A percentile compares a stretch with the other conserved stretches of the same genome.
These are phyloP conservation scores for Julus scanicus DNA, from an alignment of 2,888 invertebrate genomes.

Conservation along the genomic window DNA sequence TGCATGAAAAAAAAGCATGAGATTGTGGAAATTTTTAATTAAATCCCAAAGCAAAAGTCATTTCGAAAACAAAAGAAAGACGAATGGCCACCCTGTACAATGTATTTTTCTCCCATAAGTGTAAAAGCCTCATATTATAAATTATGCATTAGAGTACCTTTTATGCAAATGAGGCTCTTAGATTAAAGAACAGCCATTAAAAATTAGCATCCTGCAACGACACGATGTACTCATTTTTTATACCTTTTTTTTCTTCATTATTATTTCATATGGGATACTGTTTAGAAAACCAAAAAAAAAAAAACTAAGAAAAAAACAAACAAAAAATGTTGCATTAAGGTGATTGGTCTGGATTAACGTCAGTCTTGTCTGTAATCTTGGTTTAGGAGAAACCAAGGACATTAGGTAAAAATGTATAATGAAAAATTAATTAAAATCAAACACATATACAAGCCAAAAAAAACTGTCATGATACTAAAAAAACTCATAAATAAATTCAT, in stretches of 20 bases:
- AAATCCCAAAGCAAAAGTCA: background rate
- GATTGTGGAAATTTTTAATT: background rate
- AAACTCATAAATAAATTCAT: no score
- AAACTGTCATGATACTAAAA: no score
- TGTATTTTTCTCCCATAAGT: background rate
- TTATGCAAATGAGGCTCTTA: constrained; percentile 45
- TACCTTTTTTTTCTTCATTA: background rate
- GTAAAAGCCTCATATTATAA: constrained; percentile 4
- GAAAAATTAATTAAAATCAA: background rate
- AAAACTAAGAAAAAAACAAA: background rate
- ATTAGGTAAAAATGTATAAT: background rate
- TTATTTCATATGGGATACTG: background rate
- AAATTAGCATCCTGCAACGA: constrained; percentile 38
- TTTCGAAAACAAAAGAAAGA: background rate
- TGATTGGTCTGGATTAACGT: constrained; percentile 36
- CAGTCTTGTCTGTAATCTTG: constrained; percentile 2
- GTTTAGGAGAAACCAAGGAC: background rate
- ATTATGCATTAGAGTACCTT: constrained; percentile 41
- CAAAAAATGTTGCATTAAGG: constrained; percentile 25
- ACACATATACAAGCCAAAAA: no score
- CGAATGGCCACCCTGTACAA: background rate
- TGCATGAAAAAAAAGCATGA: background rate
- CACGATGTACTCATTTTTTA: background rate
- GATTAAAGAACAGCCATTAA: constrained; percentile 43
- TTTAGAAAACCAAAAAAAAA: background rate